A percentile compares a stretch with the other conserved stretches of the same genome.
Evolutionary conservation across 2,888 invertebrate genomes (phyloP).

Genomic region (Sarcophaga rosellei): DNA sequence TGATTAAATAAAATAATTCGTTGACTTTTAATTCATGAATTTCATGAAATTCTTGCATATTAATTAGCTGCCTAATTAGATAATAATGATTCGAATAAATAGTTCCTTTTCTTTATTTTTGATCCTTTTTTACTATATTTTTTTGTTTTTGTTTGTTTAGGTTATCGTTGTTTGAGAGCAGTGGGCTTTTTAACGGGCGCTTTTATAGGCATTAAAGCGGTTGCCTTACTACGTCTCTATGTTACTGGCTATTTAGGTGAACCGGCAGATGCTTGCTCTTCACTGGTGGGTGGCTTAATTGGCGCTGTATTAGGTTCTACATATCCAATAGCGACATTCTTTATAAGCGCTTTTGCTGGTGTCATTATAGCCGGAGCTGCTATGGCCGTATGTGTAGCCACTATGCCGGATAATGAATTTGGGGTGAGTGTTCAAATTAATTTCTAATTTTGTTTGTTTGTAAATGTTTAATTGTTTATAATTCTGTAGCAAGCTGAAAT

Average conservation of each 20-base stretch:
- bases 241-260: slow-evolving; percentile 88
- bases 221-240: slow-evolving; percentile 91
- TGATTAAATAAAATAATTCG: slow-evolving; percentile 46
- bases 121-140: neutral
- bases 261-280: slow-evolving; percentile 81
- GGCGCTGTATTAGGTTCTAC: slow-evolving; percentile 81
- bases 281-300: slow-evolving; percentile 80
- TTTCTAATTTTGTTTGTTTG: neutral
- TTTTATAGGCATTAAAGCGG: slow-evolving; percentile 90
- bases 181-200: slow-evolving; percentile 94
- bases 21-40: slow-evolving; percentile 1
- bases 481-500: slow-evolving; percentile 78
- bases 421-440: slow-evolving; percentile 75
- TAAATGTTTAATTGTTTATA: slow-evolving; percentile 8
- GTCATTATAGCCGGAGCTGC: slow-evolving; percentile 80
- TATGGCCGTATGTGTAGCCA: slow-evolving; percentile 81
- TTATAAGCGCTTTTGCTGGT: slow-evolving; percentile 81
- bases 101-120: neutral
- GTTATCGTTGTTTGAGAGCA: slow-evolving; percentile 93
- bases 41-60: too few relatives aligned
- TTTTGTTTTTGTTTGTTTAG: slow-evolving; percentile 83
- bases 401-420: slow-evolving; percentile 81
- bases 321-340: slow-evolving; percentile 80
- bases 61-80: slow-evolving; percentile 8
- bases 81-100: neutral